These are phyloP conservation scores for Empis stercorea DNA, from an alignment of 2,888 invertebrate species.

Conservation along the genomic window DNA sequence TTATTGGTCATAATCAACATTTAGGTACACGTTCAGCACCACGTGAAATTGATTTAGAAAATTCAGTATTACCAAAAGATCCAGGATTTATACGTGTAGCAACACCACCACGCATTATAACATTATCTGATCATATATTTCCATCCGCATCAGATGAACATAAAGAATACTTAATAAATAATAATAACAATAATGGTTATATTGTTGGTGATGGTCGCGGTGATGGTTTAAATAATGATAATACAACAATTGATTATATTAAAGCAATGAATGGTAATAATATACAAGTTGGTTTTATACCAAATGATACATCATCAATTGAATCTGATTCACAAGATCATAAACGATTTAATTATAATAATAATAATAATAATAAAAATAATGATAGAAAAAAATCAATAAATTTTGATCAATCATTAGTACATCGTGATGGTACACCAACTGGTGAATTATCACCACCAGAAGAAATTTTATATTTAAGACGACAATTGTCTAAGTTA, in stretches of 20 bases:
- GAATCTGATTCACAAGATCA: background rate
- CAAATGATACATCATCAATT: constrained; percentile 9
- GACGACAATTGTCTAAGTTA: constrained; percentile 74
- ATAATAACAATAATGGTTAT: constrained; percentile 16
- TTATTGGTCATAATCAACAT: constrained; percentile 66
- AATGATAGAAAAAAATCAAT: background rate
- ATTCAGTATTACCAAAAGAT: constrained; percentile 60
- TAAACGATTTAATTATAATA: too few species aligned
- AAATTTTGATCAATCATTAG: constrained; percentile 21
- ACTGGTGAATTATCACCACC: constrained; percentile 54
- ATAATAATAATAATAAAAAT: background rate
- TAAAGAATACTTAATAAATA: constrained; percentile 16
- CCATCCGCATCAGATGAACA: constrained; percentile 50
- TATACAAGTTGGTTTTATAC: constrained; percentile 25
- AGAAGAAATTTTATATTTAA: constrained; percentile 71
- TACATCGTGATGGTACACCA: constrained; percentile 53
- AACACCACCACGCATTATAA: constrained; percentile 81
- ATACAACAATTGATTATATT: constrained; percentile 26
- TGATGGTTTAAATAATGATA: constrained; percentile 19
- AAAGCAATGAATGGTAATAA: constrained; percentile 21
- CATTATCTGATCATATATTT: constrained; percentile 72
- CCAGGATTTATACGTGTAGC: constrained; percentile 65
- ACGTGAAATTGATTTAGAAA: constrained; percentile 72
- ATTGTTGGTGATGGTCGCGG: constrained; percentile 5
- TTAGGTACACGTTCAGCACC: constrained; percentile 64